Percentiles rank a stretch among this genome's conserved stretches.
phyloP scores from a whole-genome alignment of 2,113 vertebrate genomes.

The Nanger granti region DNA sequence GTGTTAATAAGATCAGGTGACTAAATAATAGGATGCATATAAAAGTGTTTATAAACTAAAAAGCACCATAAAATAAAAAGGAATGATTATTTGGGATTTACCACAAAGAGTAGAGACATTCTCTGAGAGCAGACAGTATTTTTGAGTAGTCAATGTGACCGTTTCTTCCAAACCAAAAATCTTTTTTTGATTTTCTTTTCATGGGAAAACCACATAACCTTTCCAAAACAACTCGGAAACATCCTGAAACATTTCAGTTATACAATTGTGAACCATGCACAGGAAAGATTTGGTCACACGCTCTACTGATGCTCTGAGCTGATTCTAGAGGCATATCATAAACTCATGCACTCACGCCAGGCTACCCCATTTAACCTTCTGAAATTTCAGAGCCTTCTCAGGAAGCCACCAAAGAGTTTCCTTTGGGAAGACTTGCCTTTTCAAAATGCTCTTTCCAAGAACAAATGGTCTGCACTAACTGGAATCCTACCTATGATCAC shows the following conservation, averaged over 20 bases:
- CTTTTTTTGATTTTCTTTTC: conserved; percentile 22
- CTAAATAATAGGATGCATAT: background rate
- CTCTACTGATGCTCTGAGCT: background rate
- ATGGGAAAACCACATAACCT: background rate
- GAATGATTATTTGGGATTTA: background rate
- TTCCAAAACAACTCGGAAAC: conserved; percentile 32
- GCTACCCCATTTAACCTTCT: background rate
- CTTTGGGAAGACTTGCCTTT: background rate
- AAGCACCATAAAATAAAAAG: background rate
- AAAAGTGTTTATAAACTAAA: background rate
- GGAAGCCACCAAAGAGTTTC: background rate
- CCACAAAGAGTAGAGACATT: background rate
- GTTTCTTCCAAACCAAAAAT: conserved; percentile 20
- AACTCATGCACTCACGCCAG: accelerated
- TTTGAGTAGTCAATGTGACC: conserved; percentile 4
- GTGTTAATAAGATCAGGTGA: background rate
- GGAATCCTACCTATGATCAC: background rate
- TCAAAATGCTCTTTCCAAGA: conserved; percentile 16
- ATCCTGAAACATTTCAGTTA: background rate
- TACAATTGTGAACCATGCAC: background rate
- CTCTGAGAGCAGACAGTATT: background rate
- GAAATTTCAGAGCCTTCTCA: background rate
- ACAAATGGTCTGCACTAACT: background rate
- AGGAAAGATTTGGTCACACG: background rate
- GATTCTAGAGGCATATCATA: background rate